A percentile compares a stretch with the other conserved stretches of the same genome.
These are phyloP conservation scores for Taenioides sp. DNA, from an alignment of 2,797 vertebrate genomes.

Conservation along the genomic window DNA sequence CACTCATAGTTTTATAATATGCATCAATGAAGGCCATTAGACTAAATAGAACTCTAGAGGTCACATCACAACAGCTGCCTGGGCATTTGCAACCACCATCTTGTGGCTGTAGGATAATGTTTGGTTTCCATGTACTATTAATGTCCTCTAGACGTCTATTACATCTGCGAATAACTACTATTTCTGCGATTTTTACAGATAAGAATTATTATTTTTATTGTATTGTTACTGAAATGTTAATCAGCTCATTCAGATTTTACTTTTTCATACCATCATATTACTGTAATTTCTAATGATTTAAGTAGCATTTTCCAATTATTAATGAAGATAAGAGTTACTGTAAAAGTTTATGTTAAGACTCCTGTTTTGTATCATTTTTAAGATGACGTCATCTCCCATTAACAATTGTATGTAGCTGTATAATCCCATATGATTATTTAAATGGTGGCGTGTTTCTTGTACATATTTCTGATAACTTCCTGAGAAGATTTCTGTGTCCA, in stretches of 20 bases:
- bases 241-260: no score
- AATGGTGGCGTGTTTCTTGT: background rate
- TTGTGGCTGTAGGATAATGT: background rate
- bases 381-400: no score
- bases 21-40: no score
- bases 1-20: background rate
- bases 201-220: no score
- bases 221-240: no score
- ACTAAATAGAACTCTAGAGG: no score
- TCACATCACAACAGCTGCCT: no score
- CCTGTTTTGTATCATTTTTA: background rate
- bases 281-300: background rate
- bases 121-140: no score
- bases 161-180: no score
- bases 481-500: no score
- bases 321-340: background rate
- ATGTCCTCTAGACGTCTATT: no score
- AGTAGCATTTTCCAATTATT: background rate
- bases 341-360: background rate
- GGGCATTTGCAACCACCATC: background rate
- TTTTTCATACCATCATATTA: background rate
- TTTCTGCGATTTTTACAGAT: no score
- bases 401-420: background rate
- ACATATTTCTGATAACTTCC: background rate
- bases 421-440: background rate